These are phyloP conservation scores for Hydrolagus affinis DNA, from an alignment of 2,113 vertebrate species.

Conservation along the genomic window DNA sequence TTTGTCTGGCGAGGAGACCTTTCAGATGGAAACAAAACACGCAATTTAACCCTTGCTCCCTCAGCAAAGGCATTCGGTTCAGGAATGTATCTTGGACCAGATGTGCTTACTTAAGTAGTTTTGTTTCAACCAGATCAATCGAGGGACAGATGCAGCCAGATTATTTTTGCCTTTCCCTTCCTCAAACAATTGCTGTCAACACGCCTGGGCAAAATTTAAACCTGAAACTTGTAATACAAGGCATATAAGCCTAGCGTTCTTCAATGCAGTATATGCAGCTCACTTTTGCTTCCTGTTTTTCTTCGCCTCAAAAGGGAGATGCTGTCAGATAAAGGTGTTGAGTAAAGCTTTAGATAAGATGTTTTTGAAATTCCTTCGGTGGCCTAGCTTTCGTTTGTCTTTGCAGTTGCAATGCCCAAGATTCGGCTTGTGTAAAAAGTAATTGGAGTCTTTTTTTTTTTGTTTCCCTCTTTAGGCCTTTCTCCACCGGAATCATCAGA, in stretches of 20 bases:
- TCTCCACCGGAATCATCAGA: slow-evolving; percentile 85
- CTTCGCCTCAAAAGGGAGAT: background rate
- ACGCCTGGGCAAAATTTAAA: background rate
- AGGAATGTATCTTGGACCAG: no score
- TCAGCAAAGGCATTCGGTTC: no score
- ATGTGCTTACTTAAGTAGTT: no score
- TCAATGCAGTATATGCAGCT: background rate
- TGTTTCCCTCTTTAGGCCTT: slow-evolving; percentile 65
- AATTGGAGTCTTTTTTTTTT: slow-evolving; percentile 32
- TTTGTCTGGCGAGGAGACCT: no score
- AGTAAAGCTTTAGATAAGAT: background rate
- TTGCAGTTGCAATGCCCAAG: no score
- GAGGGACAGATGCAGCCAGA: no score
- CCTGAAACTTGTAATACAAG: background rate
- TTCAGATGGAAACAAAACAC: no score
- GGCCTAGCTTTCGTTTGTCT: background rate
- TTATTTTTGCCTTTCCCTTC: no score
- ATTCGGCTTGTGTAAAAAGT: background rate
- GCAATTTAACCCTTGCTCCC: no score
- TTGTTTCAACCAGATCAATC: no score
- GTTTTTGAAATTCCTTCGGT: background rate
- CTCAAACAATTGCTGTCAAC: background rate
- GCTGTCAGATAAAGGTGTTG: background rate
- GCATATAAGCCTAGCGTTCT: background rate
- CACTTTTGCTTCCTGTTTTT: slow-evolving; percentile 15